Conservation (phyloP, 2,888 invertebrate species). For the Rhagonycha lutea region DNA sequence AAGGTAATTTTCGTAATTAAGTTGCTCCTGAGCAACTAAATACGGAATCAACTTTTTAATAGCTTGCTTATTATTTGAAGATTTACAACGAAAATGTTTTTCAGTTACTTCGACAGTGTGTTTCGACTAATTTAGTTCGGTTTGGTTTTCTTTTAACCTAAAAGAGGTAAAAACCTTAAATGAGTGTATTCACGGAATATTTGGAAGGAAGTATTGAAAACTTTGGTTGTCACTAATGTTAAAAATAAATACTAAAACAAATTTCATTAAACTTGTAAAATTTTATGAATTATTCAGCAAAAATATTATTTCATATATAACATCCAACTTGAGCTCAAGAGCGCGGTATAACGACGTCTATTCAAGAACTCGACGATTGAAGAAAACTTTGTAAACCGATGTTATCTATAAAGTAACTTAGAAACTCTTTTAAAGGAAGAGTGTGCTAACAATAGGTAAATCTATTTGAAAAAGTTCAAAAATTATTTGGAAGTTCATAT, state of each 20-base stretch:
- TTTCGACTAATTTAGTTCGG: not conserved
- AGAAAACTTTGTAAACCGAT: not conserved
- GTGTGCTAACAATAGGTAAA: not conserved
- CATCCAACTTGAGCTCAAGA: not conserved
- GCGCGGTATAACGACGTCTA: not conserved
- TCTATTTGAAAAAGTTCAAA: not conserved
- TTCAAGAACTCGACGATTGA: not conserved
- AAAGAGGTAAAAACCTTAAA: not conserved
- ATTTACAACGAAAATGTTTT: too few species aligned
- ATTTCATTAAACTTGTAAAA: not conserved
- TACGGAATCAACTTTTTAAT: not conserved
- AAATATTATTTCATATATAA: not conserved
- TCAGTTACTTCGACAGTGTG: not conserved
- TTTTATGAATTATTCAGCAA: not conserved
- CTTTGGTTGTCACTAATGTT: not conserved
- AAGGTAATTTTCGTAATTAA: not conserved
- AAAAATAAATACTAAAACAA: not conserved
- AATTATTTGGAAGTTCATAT: not conserved
- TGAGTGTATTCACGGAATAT: not conserved
- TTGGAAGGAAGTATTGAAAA: not conserved
- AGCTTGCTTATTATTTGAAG: not conserved
- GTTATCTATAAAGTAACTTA: not conserved
- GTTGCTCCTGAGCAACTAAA: not conserved
- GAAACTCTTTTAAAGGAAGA: not conserved
- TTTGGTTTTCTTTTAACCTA: too few species aligned